Conservation (phyloP, 2,113 vertebrate species). For the Suricata suricatta region DNA sequence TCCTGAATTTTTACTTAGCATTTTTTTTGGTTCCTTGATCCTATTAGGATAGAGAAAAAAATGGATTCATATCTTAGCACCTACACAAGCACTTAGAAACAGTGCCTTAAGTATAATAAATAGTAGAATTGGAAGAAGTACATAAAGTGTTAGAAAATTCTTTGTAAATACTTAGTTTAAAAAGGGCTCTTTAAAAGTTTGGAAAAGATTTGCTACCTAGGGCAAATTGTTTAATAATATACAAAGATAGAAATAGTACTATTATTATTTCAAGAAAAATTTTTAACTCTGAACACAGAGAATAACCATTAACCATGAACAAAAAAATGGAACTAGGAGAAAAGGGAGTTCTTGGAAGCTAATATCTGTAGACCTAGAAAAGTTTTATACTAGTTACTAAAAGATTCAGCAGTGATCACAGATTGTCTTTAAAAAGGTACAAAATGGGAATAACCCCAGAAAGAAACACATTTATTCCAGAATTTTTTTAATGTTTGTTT, state of each 20-base stretch:
- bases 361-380: not conserved
- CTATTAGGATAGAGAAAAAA: not conserved
- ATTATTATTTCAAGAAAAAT: not conserved
- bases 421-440: not conserved
- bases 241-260: not conserved
- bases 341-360: not conserved
- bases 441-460: not conserved
- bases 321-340: not conserved
- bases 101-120: constrained; percentile 12
- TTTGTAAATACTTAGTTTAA: not conserved
- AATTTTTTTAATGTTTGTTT: not conserved
- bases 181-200: not conserved
- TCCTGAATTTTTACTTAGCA: not conserved
- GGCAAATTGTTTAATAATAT: not conserved
- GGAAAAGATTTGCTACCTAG: not conserved
- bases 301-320: not conserved
- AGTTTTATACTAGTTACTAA: not conserved
- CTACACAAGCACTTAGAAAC: not conserved
- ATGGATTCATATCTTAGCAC: not conserved
- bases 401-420: not conserved
- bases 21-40: constrained; percentile 1
- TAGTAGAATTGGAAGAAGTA: not conserved
- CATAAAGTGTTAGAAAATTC: not conserved
- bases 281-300: not conserved
- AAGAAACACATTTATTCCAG: not conserved